Conservation (phyloP, 2,888 invertebrate genomes). For the Himalopsyche anomala region DNA sequence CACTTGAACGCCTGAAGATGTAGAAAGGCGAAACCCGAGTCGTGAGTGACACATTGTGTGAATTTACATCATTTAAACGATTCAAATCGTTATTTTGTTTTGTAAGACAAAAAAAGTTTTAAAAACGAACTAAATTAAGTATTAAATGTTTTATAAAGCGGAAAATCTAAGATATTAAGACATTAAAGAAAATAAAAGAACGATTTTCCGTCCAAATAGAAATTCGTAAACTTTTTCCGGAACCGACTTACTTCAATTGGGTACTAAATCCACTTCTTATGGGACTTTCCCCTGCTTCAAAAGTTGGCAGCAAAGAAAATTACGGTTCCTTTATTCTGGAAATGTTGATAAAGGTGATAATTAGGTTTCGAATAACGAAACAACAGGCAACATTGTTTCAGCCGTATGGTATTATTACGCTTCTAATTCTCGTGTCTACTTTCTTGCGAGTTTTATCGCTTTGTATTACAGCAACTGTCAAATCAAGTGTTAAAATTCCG, state of each 20-base stretch:
- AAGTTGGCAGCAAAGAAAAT: constrained; percentile 1
- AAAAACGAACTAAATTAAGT: too few relatives aligned
- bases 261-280: constrained; percentile 3
- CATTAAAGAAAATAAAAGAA: constrained; percentile 9
- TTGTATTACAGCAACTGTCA: too few relatives aligned
- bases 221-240: background rate
- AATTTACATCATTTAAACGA: too few relatives aligned
- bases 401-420: background rate
- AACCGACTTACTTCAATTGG: constrained; percentile 1
- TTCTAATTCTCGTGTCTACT: background rate
- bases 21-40: too few relatives aligned
- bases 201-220: background rate
- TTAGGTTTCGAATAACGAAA: constrained; percentile 26
- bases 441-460: too few relatives aligned
- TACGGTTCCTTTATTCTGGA: background rate
- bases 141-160: background rate
- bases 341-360: constrained; percentile 22
- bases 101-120: too few relatives aligned
- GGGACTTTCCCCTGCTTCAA: background rate
- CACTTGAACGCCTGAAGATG: too few relatives aligned
- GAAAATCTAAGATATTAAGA: constrained; percentile 3
- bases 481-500: too few relatives aligned
- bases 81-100: too few relatives aligned
- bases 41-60: too few relatives aligned
- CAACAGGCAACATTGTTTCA: constrained; percentile 22